These are phyloP conservation scores for Nibea coibor DNA, from an alignment of 2,113 vertebrate species.

Conservation along the genomic window DNA sequence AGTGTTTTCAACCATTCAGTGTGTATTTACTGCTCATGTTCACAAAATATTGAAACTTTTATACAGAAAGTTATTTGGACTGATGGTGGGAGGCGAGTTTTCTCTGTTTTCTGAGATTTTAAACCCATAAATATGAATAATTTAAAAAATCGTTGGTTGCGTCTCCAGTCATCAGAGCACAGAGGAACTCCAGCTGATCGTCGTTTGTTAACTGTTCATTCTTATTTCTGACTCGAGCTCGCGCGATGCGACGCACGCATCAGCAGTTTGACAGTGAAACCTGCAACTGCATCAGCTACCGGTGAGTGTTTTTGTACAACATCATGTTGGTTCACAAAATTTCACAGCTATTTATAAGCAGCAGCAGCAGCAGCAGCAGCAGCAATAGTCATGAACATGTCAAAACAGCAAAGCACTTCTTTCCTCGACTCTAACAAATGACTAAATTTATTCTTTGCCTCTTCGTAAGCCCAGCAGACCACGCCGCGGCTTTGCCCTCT, in stretches of 20 bases:
- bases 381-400: neutral
- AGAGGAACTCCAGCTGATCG: neutral
- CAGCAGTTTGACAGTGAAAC: slow-evolving; percentile 11
- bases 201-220: neutral
- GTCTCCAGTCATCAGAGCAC: neutral
- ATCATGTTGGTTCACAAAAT: slow-evolving; percentile 4
- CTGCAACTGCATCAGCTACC: neutral
- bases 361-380: slow-evolving; percentile 3
- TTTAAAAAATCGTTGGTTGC: neutral
- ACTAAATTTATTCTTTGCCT: slow-evolving; percentile 51
- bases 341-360: slow-evolving; percentile 11
- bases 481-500: slow-evolving; percentile 70
- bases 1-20: neutral
- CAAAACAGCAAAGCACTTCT: slow-evolving; percentile 21
- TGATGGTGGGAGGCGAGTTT: neutral
- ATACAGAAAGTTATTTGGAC: neutral
- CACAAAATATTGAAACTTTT: no score
- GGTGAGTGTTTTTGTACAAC: neutral
- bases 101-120: neutral
- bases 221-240: neutral
- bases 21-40: no score
- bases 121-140: neutral
- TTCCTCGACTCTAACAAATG: slow-evolving; percentile 54
- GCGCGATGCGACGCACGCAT: neutral
- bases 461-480: slow-evolving; percentile 47